phyloP scores from a whole-genome alignment of 2,888 invertebrate genomes.

The Galeopsomyia nigrocyanea region DNA sequence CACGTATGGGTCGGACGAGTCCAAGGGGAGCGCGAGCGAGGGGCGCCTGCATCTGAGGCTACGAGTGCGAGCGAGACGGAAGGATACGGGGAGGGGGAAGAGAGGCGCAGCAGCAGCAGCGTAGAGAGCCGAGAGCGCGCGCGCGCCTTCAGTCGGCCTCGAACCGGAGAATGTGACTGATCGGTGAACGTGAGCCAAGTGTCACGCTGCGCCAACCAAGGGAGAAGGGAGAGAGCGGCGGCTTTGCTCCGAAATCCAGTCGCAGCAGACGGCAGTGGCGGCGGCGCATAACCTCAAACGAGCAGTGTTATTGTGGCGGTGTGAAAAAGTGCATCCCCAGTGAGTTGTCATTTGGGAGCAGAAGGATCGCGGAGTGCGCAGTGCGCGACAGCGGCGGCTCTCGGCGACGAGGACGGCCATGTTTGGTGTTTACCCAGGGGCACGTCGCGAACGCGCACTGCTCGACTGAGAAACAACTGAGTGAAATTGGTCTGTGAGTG shows the following conservation, averaged over 20 bases:
- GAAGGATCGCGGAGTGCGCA: neutral
- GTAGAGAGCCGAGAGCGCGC: slow-evolving; percentile 63
- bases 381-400: slow-evolving; percentile 52
- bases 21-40: slow-evolving; percentile 53
- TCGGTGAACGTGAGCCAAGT: slow-evolving; percentile 3
- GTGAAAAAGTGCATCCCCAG: neutral
- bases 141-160: slow-evolving; percentile 67
- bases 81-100: slow-evolving; percentile 1
- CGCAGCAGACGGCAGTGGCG: neutral
- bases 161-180: slow-evolving; percentile 63
- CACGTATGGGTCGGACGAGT: slow-evolving; percentile 67
- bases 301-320: neutral
- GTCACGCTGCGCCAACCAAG: neutral
- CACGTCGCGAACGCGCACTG: slow-evolving; percentile 19
- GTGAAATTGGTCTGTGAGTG: neutral
- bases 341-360: slow-evolving; percentile 4
- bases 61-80: slow-evolving; percentile 6
- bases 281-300: too few relatives aligned
- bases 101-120: slow-evolving; percentile 42
- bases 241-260: slow-evolving; percentile 30
- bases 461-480: too few relatives aligned
- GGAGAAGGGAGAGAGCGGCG: slow-evolving; percentile 12
- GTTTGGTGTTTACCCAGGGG: slow-evolving; percentile 69
- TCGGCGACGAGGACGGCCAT: slow-evolving; percentile 63
- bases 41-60: neutral